Evolutionary conservation across 2,113 vertebrate species (phyloP).

Genomic region (Rallus limicola): DNA sequence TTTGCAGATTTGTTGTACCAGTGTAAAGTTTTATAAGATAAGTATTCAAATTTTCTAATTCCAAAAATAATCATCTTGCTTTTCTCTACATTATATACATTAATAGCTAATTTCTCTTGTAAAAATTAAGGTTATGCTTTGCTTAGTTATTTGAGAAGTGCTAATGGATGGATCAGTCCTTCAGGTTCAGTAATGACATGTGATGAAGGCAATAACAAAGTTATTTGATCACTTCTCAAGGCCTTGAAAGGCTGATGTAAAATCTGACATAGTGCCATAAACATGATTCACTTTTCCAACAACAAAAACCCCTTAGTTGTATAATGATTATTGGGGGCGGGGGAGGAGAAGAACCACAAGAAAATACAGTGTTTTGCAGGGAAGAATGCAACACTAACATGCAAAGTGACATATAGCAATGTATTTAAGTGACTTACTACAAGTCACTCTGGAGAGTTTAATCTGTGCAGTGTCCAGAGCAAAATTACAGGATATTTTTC

Average conservation of each 20-base stretch:
- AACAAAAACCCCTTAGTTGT: neutral
- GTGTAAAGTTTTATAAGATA: neutral
- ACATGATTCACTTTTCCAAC: neutral
- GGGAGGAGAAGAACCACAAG: fast-evolving
- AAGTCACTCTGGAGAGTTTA: neutral
- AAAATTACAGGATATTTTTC: neutral
- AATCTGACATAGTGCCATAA: neutral
- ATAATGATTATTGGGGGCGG: neutral
- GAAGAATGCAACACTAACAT: neutral
- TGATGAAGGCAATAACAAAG: slow-evolving; percentile 3
- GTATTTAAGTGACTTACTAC: neutral
- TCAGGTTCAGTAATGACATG: neutral
- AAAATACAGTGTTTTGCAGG: neutral
- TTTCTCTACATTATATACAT: neutral
- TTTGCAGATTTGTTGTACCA: neutral
- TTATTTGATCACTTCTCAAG: slow-evolving; percentile 19
- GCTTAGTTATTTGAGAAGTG: neutral
- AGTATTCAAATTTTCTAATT: neutral
- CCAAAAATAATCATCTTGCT: neutral
- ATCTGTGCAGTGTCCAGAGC: neutral
- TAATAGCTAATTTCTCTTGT: slow-evolving; percentile 2
- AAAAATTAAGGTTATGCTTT: slow-evolving; percentile 16
- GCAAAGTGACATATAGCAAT: neutral
- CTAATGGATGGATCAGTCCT: neutral
- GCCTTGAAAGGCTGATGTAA: slow-evolving; percentile 11